Conservation (phyloP, 2,888 invertebrate species). For the Aspidapion aeneum region DNA sequence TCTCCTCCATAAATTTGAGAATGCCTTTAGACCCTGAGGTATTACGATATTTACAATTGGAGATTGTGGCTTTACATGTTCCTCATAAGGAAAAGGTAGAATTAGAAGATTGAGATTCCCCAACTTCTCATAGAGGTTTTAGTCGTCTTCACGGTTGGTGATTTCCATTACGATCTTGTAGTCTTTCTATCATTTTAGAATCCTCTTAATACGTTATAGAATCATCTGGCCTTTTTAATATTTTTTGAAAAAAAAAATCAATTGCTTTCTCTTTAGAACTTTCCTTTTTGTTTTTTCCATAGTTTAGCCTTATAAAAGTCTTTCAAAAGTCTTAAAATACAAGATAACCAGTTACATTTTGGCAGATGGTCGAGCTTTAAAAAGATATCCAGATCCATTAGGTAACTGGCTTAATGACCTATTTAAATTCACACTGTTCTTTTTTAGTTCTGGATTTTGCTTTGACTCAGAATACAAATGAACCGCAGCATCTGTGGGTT, state of each 20-base stretch:
- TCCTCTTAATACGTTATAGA: constrained; percentile 72
- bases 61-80: constrained; percentile 42
- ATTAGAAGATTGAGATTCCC: constrained; percentile 57
- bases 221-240: constrained; percentile 66
- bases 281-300: too few species aligned
- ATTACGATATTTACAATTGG: constrained; percentile 26
- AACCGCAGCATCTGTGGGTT: constrained; percentile 53
- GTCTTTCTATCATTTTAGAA: constrained; percentile 71
- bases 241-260: too few species aligned
- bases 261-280: too few species aligned
- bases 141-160: constrained; percentile 47
- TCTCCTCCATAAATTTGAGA: constrained; percentile 58
- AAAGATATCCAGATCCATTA: constrained; percentile 52
- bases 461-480: constrained; percentile 56
- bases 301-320: too few species aligned
- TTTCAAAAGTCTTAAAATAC: too few species aligned
- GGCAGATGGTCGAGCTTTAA: constrained; percentile 31
- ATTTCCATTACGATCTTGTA: constrained; percentile 69
- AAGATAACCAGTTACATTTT: constrained; percentile 27
- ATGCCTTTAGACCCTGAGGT: constrained; percentile 56
- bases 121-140: constrained; percentile 48
- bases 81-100: constrained; percentile 54
- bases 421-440: constrained; percentile 35
- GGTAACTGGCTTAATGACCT: constrained; percentile 64
- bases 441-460: constrained; percentile 41